These are phyloP conservation scores for Corydoras sp. DNA, from an alignment of 2,113 vertebrate species.

Conservation along the genomic window DNA sequence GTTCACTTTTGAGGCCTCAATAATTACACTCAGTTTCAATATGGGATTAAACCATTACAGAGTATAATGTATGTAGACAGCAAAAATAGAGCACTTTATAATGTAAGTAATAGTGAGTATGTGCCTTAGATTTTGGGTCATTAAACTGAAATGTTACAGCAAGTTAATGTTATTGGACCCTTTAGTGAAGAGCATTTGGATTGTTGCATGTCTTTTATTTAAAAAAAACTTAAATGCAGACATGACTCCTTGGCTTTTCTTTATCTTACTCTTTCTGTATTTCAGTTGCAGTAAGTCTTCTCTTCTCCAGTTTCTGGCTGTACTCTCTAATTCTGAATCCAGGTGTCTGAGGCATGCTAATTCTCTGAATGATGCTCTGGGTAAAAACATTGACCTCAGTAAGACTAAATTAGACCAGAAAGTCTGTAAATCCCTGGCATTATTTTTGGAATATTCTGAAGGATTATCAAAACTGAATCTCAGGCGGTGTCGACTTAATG, in stretches of 20 bases:
- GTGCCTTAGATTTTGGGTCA: too few species aligned
- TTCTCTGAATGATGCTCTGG: constrained; percentile 33
- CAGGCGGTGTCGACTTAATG: constrained; percentile 43
- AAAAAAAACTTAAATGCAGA: too few species aligned
- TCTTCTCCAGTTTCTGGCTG: constrained; percentile 37
- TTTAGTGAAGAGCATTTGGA: not conserved
- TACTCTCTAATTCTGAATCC: constrained; percentile 11
- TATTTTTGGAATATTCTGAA: constrained; percentile 44
- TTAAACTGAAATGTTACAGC: too few species aligned
- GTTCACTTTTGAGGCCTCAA: too few species aligned
- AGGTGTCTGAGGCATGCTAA: not conserved
- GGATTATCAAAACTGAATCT: constrained; percentile 47
- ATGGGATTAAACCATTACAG: too few species aligned
- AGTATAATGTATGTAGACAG: too few species aligned
- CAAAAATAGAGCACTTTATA: too few species aligned
- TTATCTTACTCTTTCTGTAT: not conserved
- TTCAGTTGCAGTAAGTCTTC: constrained; percentile 37
- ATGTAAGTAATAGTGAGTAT: too few species aligned
- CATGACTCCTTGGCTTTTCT: not conserved
- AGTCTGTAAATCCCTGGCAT: constrained; percentile 32
- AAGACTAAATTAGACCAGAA: constrained; percentile 32
- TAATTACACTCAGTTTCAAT: too few species aligned
- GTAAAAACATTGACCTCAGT: constrained; percentile 46
- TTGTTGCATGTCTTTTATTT: not conserved
- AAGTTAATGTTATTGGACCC: too few species aligned